Base-by-base conservation (phyloP, 1,140 invertebrate species). In the Musca domestica region DNA sequence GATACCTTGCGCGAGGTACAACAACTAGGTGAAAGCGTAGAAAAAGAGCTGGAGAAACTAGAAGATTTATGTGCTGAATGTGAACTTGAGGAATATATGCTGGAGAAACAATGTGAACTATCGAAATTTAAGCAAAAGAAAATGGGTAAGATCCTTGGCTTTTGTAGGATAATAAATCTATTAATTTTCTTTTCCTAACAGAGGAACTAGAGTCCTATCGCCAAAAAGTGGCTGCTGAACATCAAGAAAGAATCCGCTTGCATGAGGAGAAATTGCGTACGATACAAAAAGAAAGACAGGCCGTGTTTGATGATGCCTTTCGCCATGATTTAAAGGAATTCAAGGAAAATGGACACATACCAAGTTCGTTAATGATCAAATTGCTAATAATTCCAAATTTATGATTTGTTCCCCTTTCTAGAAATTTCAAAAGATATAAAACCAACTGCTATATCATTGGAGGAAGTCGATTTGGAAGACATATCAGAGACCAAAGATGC, bases 1-100 rank as follows among this genome's bases (percentile, higher is more conserved):
- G 82, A 84, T 73, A 83, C 83, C 2, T 82, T 90, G 19, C 82
- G 87, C 73, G 77, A 85, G 20, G 71, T 90, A 2, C 87, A 89
- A 75, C 83, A 85, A 71, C 76, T 86, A 51, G 88, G 89, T 72
- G 85, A 86, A 25, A 84, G 87, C 71, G 85, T 90, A 0, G 88
- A 91, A 80, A 75, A 87, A 48, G 82, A 85, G 52, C 76, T 91
- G 20, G 82, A 89, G 49, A 81, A 85, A 67, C 77, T 91, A 14
- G 86, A 90, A 74, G 86, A 91, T 75, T 74, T 90, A 27, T 86
- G 89, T 69, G 89, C 91, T 75, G 86, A 86, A 67, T 84, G 89
- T 67, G 87, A 89, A 67, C 73, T 90, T 15, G 86, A 88, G 73
- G 87, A 84, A 72, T 84, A 84, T 67, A 87, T 89, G 71, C 69